Evolutionary conservation across 2,888 invertebrate genomes (phyloP).

Genomic region (Kuschelorhynchus macadamiae): DNA sequence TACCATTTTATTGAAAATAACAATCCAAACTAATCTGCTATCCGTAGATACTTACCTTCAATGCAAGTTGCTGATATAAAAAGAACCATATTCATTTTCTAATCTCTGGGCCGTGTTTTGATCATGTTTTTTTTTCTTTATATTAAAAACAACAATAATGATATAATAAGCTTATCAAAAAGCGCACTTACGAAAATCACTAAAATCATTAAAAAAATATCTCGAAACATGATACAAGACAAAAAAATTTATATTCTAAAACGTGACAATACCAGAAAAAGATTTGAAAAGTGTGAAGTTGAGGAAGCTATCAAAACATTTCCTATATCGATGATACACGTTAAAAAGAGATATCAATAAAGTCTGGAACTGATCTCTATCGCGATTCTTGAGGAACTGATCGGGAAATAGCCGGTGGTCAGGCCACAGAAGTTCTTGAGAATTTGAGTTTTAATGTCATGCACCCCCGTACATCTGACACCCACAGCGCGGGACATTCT

Average conservation of each 20-base stretch:
- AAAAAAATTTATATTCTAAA: no score
- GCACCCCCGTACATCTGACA: slow-evolving; percentile 45
- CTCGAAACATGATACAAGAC: slow-evolving; percentile 21
- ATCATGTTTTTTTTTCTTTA: no score
- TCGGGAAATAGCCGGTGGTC: slow-evolving; percentile 45
- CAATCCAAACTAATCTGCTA: no score
- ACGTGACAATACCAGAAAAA: no score
- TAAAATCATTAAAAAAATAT: slow-evolving; percentile 9
- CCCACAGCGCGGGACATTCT: slow-evolving; percentile 36
- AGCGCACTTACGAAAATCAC: slow-evolving; percentile 31
- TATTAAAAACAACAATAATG: slow-evolving; percentile 24
- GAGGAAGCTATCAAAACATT: background rate
- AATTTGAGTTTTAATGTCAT: slow-evolving; percentile 50
- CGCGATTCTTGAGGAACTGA: slow-evolving; percentile 40
- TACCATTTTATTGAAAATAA: no score
- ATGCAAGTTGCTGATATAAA: slow-evolving; percentile 29
- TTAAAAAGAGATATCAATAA: slow-evolving; percentile 23
- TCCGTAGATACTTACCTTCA: slow-evolving; percentile 35
- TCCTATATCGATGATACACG: slow-evolving; percentile 3
- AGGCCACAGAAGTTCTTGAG: slow-evolving; percentile 45
- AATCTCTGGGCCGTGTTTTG: no score
- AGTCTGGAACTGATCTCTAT: slow-evolving; percentile 34
- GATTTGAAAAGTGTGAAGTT: no score
- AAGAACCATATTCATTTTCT: slow-evolving; percentile 20
- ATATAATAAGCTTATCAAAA: slow-evolving; percentile 35